Percentiles rank a stretch among this genome's conserved stretches.
Evolutionary conservation across 2,797 vertebrate genomes (phyloP).

Genomic region (Ambastaia sidthimunki): DNA sequence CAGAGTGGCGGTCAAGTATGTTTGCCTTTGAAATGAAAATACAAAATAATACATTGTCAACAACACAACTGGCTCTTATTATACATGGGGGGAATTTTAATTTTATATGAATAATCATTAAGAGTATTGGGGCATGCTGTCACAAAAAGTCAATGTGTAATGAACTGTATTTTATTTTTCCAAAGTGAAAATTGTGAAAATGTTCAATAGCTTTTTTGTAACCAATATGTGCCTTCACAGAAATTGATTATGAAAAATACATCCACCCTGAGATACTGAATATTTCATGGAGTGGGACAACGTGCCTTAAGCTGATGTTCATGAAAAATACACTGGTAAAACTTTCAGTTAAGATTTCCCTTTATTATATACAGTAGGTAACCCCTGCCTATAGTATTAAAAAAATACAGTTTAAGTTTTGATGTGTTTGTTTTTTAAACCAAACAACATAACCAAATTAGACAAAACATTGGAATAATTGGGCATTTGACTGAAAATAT

Average conservation of each 20-base stretch:
- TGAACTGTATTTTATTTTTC: neutral
- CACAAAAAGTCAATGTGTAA: neutral
- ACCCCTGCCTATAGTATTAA: neutral
- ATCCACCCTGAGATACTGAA: neutral
- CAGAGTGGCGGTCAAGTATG: conserved; percentile 47
- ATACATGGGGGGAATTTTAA: neutral
- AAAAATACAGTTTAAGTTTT: neutral
- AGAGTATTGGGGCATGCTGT: neutral
- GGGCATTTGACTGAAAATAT: neutral
- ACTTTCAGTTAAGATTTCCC: neutral
- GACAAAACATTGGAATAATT: neutral
- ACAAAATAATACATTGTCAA: conserved; percentile 2
- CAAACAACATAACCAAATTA: neutral
- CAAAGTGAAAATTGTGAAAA: neutral
- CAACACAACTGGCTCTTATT: neutral
- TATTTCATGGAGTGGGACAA: conserved; percentile 1
- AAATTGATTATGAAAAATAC: neutral
- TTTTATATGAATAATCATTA: too few relatives aligned
- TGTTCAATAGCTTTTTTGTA: neutral
- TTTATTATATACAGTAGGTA: neutral
- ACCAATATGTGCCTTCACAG: neutral
- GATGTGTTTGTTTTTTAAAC: neutral
- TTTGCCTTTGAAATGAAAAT: conserved; percentile 41
- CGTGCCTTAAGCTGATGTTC: neutral
- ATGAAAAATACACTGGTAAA: neutral